Percentiles rank a stretch among this genome's conserved stretches.
Evolutionary conservation across 1,140 invertebrate genomes (phyloP).

Genomic region (Drosophila elegans): DNA sequence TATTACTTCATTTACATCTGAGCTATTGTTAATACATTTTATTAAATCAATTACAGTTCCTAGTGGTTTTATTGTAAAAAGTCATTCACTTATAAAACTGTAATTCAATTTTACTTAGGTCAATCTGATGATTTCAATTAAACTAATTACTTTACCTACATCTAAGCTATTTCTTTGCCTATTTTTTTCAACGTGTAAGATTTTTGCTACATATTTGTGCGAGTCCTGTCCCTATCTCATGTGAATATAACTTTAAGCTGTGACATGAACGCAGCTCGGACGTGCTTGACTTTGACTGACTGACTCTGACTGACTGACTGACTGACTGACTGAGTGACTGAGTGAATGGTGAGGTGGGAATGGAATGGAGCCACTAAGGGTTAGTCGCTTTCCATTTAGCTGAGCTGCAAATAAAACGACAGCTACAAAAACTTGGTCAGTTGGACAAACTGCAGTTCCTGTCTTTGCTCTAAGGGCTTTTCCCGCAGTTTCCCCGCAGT

Average conservation of each 20-base stretch:
- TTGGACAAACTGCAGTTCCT: constrained; percentile 73
- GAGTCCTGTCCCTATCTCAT: constrained; percentile 41
- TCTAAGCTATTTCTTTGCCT: too few relatives aligned
- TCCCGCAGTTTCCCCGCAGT: not conserved
- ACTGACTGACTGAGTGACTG: not conserved
- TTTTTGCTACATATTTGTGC: not conserved
- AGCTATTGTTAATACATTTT: too few relatives aligned
- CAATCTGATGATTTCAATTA: too few relatives aligned
- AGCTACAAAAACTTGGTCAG: constrained; percentile 58
- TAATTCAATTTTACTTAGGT: too few relatives aligned
- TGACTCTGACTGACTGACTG: constrained; percentile 57
- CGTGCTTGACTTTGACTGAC: constrained; percentile 78
- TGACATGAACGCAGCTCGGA: constrained; percentile 65
- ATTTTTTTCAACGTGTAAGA: constrained; percentile 7
- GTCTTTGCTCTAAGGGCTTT: constrained; percentile 2
- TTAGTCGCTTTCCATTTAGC: constrained; percentile 36
- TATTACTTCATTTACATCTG: too few relatives aligned
- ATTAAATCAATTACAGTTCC: too few relatives aligned
- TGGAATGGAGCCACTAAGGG: constrained; percentile 32
- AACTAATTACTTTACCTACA: too few relatives aligned
- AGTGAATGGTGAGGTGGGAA: not conserved
- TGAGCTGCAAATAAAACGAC: constrained; percentile 66
- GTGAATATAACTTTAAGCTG: constrained; percentile 80
- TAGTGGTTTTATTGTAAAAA: too few relatives aligned
- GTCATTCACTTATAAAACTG: too few relatives aligned